A percentile compares a stretch with the other conserved stretches of the same genome.
Evolutionary conservation across 2,888 invertebrate species (phyloP).

Genomic region (Sphecodes monilicornis): DNA sequence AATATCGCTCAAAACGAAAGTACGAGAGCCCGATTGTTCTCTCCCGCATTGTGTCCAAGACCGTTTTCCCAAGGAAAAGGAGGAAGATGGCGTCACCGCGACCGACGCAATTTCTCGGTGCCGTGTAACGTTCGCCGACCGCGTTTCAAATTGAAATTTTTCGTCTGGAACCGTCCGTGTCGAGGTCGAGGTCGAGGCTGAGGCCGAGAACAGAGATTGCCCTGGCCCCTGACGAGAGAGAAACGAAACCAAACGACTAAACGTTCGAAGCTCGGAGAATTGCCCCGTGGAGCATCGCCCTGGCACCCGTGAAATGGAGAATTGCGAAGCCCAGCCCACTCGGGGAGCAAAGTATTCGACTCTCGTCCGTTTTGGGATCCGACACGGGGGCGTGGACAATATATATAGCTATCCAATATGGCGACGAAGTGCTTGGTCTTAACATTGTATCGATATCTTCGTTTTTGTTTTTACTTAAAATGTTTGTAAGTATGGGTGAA

Average conservation of each 20-base stretch:
- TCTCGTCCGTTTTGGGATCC: background rate
- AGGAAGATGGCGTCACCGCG: constrained; percentile 54
- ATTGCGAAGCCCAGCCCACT: background rate
- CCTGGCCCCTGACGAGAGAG: background rate
- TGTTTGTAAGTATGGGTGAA: too few species aligned
- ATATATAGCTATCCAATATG: too few species aligned
- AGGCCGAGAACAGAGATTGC: too few species aligned
- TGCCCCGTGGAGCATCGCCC: background rate
- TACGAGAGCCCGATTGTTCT: constrained; percentile 50
- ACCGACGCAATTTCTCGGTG: constrained; percentile 22
- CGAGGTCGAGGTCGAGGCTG: background rate
- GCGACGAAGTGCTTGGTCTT: too few species aligned
- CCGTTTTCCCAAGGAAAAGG: constrained; percentile 63
- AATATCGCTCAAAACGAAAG: constrained; percentile 57
- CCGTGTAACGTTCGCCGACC: constrained; percentile 8
- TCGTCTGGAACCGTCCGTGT: background rate
- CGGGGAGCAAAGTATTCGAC: background rate
- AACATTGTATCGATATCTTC: too few species aligned
- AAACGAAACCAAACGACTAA: background rate
- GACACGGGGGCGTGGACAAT: too few species aligned
- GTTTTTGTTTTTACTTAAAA: too few species aligned
- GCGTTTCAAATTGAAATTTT: background rate
- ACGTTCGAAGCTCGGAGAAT: background rate
- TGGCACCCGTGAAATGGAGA: background rate
- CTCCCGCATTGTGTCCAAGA: constrained; percentile 52